Percentiles rank a stretch among this genome's conserved stretches.
Evolutionary conservation across 2,888 invertebrate genomes (phyloP).

Genomic region (Spodoptera picta): DNA sequence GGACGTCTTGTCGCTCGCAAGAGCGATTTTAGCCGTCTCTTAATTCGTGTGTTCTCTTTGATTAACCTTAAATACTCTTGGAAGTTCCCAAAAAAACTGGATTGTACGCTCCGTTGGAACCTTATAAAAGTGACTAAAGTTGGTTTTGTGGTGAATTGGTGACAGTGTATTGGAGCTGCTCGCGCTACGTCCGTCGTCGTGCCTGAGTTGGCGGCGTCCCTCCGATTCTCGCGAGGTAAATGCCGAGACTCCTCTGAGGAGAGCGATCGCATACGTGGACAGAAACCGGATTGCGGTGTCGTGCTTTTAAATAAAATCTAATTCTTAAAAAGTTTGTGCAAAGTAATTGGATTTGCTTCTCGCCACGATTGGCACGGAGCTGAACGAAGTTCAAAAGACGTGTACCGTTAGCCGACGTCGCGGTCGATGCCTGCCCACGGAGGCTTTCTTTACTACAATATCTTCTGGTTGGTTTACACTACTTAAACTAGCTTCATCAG

Average conservation of each 20-base stretch:
- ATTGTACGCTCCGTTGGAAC: constrained; percentile 60
- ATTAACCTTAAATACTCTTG: constrained; percentile 68
- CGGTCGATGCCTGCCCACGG: constrained; percentile 70
- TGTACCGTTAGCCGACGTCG: constrained; percentile 81
- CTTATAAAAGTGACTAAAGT: constrained; percentile 67
- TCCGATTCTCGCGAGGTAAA: constrained; percentile 84
- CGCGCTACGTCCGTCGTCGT: constrained; percentile 79
- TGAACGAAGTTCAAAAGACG: constrained; percentile 72
- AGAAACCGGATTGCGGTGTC: constrained; percentile 79
- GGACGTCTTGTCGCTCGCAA: constrained; percentile 62
- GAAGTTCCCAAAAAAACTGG: constrained; percentile 64
- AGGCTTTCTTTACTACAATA: constrained; percentile 59
- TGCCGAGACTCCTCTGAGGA: constrained; percentile 77
- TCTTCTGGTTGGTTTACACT: constrained; percentile 29
- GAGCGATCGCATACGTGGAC: constrained; percentile 81
- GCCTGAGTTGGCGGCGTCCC: constrained; percentile 83
- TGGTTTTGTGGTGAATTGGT: constrained; percentile 76
- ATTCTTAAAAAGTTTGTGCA: constrained; percentile 64
- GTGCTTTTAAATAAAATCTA: constrained; percentile 69
- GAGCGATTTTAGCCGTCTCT: constrained; percentile 75
- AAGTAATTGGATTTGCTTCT: constrained; percentile 66
- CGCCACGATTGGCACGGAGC: constrained; percentile 59
- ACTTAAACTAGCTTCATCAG: constrained; percentile 28
- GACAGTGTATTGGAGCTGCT: constrained; percentile 80
- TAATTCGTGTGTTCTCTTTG: constrained; percentile 77